phyloP scores from a whole-genome alignment of 1,140 invertebrate species.

The Brachystomella parvula region DNA sequence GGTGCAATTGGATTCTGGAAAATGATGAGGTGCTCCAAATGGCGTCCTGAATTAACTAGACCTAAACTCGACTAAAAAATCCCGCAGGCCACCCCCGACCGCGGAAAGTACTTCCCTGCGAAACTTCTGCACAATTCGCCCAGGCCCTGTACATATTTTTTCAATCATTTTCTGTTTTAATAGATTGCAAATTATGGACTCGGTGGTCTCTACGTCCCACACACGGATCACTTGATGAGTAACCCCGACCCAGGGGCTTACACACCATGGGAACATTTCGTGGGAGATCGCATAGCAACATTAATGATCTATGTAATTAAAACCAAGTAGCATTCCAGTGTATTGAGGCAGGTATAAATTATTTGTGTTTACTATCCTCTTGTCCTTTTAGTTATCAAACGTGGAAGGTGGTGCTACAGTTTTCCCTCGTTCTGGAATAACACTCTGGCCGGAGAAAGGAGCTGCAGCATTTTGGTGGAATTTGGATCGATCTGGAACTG shows the following conservation, averaged over 20 bases:
- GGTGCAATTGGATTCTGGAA: too few relatives aligned
- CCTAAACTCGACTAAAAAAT: too few relatives aligned
- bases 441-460: slow-evolving; percentile 43
- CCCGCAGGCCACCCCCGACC: too few relatives aligned
- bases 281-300: slow-evolving; percentile 53
- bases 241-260: slow-evolving; percentile 42
- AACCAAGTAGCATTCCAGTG: too few relatives aligned
- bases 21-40: too few relatives aligned
- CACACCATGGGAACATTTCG: slow-evolving; percentile 39
- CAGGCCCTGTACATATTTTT: background rate
- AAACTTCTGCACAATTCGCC: background rate
- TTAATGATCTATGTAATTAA: slow-evolving; percentile 52
- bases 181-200: slow-evolving; percentile 56
- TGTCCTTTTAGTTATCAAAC: slow-evolving; percentile 42
- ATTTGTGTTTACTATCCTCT: too few relatives aligned
- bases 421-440: slow-evolving; percentile 43
- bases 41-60: too few relatives aligned
- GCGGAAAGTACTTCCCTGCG: background rate
- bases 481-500: slow-evolving; percentile 44
- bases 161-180: background rate
- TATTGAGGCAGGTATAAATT: too few relatives aligned
- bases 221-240: slow-evolving; percentile 51
- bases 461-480: slow-evolving; percentile 50
- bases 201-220: slow-evolving; percentile 58
- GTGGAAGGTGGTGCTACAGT: slow-evolving; percentile 47